Conservation (phyloP, 2,113 vertebrate genomes). For the Thamnaconus septentrionalis region DNA sequence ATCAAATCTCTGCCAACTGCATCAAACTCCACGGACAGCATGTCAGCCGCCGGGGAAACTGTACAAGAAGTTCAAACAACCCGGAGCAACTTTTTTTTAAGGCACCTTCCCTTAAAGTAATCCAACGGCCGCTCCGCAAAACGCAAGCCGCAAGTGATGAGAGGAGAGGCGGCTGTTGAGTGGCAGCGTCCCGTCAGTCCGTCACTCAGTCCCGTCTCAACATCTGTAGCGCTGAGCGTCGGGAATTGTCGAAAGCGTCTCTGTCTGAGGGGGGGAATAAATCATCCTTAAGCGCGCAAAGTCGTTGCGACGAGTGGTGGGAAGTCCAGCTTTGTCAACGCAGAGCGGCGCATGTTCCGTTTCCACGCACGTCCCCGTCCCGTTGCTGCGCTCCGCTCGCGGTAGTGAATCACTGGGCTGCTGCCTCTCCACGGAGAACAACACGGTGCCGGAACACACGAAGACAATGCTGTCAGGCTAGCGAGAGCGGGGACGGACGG, state of each 20-base stretch:
- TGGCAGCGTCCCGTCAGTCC: slow-evolving; percentile 9
- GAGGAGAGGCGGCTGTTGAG: slow-evolving; percentile 39
- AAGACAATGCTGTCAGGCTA: fast-evolving
- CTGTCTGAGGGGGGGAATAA: too few species aligned
- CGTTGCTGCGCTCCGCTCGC: slow-evolving; percentile 1
- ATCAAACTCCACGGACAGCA: slow-evolving; percentile 46
- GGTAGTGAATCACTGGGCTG: too few species aligned
- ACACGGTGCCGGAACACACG: slow-evolving; percentile 20
- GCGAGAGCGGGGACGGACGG: fast-evolving
- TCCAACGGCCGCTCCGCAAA: slow-evolving; percentile 10
- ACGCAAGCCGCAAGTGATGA: slow-evolving; percentile 38
- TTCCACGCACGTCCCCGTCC: too few species aligned
- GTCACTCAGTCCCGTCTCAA: not conserved
- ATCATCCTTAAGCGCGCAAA: too few species aligned
- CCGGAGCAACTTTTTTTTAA: slow-evolving; percentile 31
- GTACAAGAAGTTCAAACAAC: slow-evolving; percentile 12
- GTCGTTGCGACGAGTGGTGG: too few species aligned
- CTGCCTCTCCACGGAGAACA: slow-evolving; percentile 20
- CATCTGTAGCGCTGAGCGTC: too few species aligned
- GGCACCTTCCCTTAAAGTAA: not conserved
- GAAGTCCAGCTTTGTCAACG: slow-evolving; percentile 7
- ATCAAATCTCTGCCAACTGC: slow-evolving; percentile 19
- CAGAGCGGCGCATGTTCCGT: not conserved
- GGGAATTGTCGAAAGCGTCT: too few species aligned
- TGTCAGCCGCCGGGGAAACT: slow-evolving; percentile 23